These are phyloP conservation scores for Hypena proboscidalis DNA, from an alignment of 2,888 invertebrate species.

Conservation along the genomic window DNA sequence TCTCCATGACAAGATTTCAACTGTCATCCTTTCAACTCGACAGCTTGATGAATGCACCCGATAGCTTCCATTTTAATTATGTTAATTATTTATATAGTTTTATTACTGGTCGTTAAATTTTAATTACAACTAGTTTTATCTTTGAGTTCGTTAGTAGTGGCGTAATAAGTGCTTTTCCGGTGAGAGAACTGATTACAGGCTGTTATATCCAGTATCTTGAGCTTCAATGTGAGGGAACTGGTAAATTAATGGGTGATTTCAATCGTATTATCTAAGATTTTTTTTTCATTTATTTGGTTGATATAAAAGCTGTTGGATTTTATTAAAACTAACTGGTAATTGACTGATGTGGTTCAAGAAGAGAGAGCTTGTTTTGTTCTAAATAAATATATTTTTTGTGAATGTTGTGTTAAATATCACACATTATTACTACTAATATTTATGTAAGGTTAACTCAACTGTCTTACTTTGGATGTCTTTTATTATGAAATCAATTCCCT, in stretches of 20 bases:
- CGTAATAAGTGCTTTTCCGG: constrained; percentile 39
- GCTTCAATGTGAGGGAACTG: constrained; percentile 13
- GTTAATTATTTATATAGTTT: constrained; percentile 47
- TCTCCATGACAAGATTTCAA: constrained; percentile 19
- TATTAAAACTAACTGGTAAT: too few species aligned
- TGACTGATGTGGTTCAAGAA: too few species aligned
- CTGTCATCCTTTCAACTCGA: constrained; percentile 35
- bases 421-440: too few species aligned
- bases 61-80: constrained; percentile 43
- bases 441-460: too few species aligned
- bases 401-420: too few species aligned
- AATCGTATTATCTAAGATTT: constrained; percentile 6
- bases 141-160: constrained; percentile 36
- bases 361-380: too few species aligned
- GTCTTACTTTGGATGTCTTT: too few species aligned
- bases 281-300: background rate
- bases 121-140: constrained; percentile 46
- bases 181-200: constrained; percentile 27
- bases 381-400: too few species aligned
- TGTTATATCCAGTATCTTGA: constrained; percentile 7
- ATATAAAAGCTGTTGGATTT: background rate
- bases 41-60: constrained; percentile 38
- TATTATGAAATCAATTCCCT: too few species aligned
- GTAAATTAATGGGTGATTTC: constrained; percentile 13
- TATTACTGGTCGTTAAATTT: constrained; percentile 45